Conservation (phyloP, 1,140 invertebrate species). For the Augochlora pura region DNA sequence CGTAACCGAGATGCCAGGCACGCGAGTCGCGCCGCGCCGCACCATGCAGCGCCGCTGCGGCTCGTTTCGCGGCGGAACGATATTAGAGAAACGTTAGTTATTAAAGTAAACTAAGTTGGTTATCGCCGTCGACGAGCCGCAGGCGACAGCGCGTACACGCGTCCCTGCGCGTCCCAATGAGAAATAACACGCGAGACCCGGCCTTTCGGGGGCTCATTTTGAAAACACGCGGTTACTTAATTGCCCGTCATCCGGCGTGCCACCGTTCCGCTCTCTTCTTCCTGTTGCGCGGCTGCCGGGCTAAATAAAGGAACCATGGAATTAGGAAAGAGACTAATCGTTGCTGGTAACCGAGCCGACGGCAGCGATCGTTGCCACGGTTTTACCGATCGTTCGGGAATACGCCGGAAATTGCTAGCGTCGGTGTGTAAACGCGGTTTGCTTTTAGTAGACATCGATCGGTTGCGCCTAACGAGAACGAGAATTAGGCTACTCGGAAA, state of each 20-base stretch:
- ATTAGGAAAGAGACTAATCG: slow-evolving; percentile 62
- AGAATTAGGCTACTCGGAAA: too few relatives aligned
- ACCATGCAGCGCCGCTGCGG: neutral
- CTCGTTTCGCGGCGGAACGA: slow-evolving; percentile 42
- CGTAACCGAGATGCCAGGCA: slow-evolving; percentile 12
- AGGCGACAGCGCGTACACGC: neutral
- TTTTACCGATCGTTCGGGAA: slow-evolving; percentile 60
- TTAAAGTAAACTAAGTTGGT: slow-evolving; percentile 55
- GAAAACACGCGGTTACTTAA: slow-evolving; percentile 48
- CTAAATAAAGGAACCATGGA: slow-evolving; percentile 48
- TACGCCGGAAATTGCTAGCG: slow-evolving; percentile 53
- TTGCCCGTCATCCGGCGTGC: slow-evolving; percentile 28
- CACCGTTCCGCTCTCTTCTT: slow-evolving; percentile 6
- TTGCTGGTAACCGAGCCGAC: slow-evolving; percentile 12
- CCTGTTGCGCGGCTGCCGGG: slow-evolving; percentile 28
- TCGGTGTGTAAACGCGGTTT: slow-evolving; percentile 38
- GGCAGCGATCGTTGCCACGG: slow-evolving; percentile 11
- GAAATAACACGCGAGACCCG: slow-evolving; percentile 43
- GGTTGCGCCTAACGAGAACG: too few relatives aligned
- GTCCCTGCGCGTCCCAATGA: slow-evolving; percentile 20
- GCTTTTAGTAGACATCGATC: slow-evolving; percentile 18
- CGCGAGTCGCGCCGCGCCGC: slow-evolving; percentile 16
- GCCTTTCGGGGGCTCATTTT: slow-evolving; percentile 13
- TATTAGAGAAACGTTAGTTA: slow-evolving; percentile 59
- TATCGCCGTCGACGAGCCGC: slow-evolving; percentile 48